Percentiles rank a stretch among this genome's conserved stretches.
Evolutionary conservation across 2,888 invertebrate genomes (phyloP).

Genomic region (Machimus rusticus): DNA sequence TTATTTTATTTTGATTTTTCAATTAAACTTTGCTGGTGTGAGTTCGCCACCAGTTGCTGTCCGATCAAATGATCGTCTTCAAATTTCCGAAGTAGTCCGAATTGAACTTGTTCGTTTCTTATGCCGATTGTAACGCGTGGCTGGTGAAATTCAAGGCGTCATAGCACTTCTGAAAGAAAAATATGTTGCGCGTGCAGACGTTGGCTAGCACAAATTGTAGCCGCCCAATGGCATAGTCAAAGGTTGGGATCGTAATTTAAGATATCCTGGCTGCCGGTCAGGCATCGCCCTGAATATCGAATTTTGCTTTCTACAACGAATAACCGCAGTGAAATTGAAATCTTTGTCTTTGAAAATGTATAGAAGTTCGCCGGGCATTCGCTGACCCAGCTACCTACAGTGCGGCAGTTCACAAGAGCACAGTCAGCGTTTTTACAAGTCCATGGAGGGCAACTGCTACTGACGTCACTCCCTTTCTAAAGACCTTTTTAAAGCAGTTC

Average conservation of each 20-base stretch:
- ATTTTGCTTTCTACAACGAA: neutral
- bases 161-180: neutral
- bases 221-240: neutral
- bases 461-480: neutral
- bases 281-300: neutral
- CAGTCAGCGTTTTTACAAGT: neutral
- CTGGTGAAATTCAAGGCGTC: neutral
- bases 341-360: neutral
- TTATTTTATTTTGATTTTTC: neutral
- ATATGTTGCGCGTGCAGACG: neutral
- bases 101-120: neutral
- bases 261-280: neutral
- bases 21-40: neutral
- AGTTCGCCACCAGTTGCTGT: neutral
- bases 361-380: neutral
- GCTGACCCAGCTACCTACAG: neutral
- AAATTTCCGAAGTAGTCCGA: neutral
- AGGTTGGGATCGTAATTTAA: neutral
- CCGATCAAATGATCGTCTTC: neutral
- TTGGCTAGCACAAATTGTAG: neutral
- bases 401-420: neutral
- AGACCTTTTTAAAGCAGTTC: neutral
- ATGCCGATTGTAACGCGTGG: neutral
- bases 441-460: neutral
- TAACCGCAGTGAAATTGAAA: neutral